Evolutionary conservation across 37 sponge, comb jelly and placozoan species (phyloP).

Genomic region (Trichoplax adhaerens): DNA sequence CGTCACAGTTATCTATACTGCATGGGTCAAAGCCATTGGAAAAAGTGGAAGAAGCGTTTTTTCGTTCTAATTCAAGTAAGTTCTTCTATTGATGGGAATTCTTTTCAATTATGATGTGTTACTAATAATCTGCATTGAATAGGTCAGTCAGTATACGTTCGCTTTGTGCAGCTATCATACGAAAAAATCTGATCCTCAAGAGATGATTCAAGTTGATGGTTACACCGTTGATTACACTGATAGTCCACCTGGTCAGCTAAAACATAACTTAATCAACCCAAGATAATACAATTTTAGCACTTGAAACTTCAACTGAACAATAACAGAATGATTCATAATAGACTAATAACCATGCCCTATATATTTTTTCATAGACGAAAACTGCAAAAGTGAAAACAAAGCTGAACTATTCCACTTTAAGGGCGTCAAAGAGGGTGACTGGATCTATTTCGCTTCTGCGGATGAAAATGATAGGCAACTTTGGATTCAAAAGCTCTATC

Average conservation of each 20-base stretch:
- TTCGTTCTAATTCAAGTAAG: conserved; percentile 41
- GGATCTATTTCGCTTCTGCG: conserved; percentile 23
- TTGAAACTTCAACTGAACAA: too few relatives aligned
- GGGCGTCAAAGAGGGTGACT: conserved; percentile 6
- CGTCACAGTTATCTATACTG: conserved; percentile 31
- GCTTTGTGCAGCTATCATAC: conserved; percentile 35
- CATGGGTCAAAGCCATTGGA: conserved; percentile 30
- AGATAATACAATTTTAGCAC: too few relatives aligned
- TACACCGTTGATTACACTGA: conserved; percentile 36
- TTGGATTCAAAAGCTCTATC: conserved; percentile 27
- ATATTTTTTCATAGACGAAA: too few relatives aligned
- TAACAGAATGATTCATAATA: too few relatives aligned
- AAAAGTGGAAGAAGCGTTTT: conserved; percentile 41
- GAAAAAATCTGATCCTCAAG: conserved; percentile 22
- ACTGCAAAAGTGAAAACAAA: too few relatives aligned
- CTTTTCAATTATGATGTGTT: not conserved
- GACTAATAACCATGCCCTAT: too few relatives aligned
- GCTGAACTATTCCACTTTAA: conserved; percentile 5
- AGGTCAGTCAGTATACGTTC: conserved; percentile 33
- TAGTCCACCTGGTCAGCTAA: too few relatives aligned
- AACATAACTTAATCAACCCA: too few relatives aligned
- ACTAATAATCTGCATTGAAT: not conserved
- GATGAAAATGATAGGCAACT: conserved; percentile 17
- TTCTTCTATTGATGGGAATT: not conserved
- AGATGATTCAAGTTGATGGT: conserved; percentile 31